A percentile compares a stretch with the other conserved stretches of the same genome.
Conservation (phyloP, 1,140 invertebrate species). For the Anoplolepis gracilipes region DNA sequence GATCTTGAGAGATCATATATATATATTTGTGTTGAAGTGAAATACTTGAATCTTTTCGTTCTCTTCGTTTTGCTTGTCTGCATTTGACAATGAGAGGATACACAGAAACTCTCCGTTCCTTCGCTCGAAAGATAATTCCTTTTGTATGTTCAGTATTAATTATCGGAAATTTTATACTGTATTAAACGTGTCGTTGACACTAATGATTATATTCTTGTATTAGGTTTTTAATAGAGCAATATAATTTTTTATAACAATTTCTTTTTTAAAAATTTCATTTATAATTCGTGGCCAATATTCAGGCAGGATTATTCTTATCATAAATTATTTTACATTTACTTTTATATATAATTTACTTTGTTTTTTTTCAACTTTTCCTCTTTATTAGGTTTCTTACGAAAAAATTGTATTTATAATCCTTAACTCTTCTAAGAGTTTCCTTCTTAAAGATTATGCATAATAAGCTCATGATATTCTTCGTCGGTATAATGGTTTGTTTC, state of each 20-base stretch:
- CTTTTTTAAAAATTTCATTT: neutral
- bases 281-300: neutral
- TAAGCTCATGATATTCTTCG: neutral
- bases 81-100: constrained; percentile 39
- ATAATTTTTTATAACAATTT: constrained; percentile 18
- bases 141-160: constrained; percentile 48
- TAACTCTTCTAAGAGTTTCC: neutral
- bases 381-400: neutral
- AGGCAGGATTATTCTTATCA: constrained; percentile 1
- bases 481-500: neutral
- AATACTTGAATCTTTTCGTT: constrained; percentile 12
- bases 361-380: neutral
- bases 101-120: neutral
- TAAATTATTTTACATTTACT: neutral
- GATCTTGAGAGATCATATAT: neutral
- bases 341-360: neutral
- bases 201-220: constrained; percentile 31
- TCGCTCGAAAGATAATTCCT: constrained; percentile 17
- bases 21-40: constrained; percentile 15
- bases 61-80: constrained; percentile 53
- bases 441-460: neutral
- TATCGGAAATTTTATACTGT: constrained; percentile 24
- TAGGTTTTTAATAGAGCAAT: neutral
- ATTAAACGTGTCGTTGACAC: constrained; percentile 10
- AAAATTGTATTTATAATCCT: neutral